Evolutionary conservation across 2,113 vertebrate genomes (phyloP).

Genomic region (Phalacrocorax brasilianus): DNA sequence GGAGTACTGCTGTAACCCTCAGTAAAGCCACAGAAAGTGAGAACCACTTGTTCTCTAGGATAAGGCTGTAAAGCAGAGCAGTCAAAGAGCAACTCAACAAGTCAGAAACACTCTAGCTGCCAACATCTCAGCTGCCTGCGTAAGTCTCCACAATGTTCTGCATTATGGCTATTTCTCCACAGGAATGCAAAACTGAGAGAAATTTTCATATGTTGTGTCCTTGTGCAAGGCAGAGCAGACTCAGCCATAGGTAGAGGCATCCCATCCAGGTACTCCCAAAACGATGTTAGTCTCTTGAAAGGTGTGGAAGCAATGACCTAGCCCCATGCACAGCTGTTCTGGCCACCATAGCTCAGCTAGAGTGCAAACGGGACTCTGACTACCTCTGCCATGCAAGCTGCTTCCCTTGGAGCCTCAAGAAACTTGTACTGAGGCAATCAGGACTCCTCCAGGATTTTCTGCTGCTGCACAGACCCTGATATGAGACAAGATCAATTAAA

Average conservation of each 20-base stretch:
- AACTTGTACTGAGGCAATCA: not conserved
- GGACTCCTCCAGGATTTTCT: not conserved
- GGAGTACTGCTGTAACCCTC: not conserved
- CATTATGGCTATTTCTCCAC: not conserved
- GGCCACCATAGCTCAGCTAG: accelerated
- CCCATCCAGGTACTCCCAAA: not conserved
- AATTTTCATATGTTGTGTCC: not conserved
- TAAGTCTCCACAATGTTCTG: not conserved
- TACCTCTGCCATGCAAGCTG: not conserved
- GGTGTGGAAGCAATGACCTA: not conserved
- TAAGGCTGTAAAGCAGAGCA: not conserved
- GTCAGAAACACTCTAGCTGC: not conserved
- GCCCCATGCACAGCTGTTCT: accelerated
- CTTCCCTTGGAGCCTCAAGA: not conserved
- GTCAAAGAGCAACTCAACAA: not conserved
- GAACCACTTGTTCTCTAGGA: not conserved
- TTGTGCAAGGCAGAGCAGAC: not conserved
- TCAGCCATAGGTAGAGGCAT: not conserved
- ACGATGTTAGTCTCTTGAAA: not conserved
- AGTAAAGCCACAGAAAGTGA: not conserved
- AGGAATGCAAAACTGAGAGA: not conserved
- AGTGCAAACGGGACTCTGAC: accelerated
- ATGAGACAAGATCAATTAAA: not conserved
- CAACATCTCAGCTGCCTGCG: not conserved
- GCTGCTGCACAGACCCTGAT: not conserved